Evolutionary conservation across 2,797 vertebrate species (phyloP).

Genomic region (Phrynocephalus vlangalii): DNA sequence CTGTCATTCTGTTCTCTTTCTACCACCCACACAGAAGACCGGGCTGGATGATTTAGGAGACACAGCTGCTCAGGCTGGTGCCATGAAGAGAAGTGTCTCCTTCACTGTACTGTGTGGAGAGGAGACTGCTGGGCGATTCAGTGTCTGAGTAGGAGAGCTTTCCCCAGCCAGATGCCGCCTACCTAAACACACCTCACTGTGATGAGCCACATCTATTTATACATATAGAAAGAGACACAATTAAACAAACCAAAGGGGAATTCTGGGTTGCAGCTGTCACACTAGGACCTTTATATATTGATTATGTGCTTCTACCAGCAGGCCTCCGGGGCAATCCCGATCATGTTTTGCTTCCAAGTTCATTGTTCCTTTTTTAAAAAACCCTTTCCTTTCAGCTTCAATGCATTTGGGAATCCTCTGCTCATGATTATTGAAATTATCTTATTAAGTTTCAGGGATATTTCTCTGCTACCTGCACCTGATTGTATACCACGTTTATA

Average conservation of each 20-base stretch:
- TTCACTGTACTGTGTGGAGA: neutral
- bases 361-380: neutral
- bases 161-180: neutral
- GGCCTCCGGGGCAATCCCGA: neutral
- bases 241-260: conserved; percentile 8
- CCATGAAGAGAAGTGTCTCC: conserved; percentile 18
- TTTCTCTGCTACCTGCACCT: neutral
- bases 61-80: conserved; percentile 30
- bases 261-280: neutral
- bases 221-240: neutral
- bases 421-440: neutral
- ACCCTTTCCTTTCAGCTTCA: neutral
- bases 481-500: neutral
- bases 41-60: conserved; percentile 35
- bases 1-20: conserved; percentile 40
- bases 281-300: neutral
- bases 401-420: neutral
- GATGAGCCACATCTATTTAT: conserved; percentile 1
- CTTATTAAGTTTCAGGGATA: neutral
- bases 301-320: neutral
- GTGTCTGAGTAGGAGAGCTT: conserved; percentile 5
- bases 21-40: conserved; percentile 40
- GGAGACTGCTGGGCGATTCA: neutral
- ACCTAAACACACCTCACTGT: conserved; percentile 5
- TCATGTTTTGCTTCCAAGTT: neutral